Conservation (phyloP, 92 coral and sea anemone species). For the Parazoanthus darwini region DNA sequence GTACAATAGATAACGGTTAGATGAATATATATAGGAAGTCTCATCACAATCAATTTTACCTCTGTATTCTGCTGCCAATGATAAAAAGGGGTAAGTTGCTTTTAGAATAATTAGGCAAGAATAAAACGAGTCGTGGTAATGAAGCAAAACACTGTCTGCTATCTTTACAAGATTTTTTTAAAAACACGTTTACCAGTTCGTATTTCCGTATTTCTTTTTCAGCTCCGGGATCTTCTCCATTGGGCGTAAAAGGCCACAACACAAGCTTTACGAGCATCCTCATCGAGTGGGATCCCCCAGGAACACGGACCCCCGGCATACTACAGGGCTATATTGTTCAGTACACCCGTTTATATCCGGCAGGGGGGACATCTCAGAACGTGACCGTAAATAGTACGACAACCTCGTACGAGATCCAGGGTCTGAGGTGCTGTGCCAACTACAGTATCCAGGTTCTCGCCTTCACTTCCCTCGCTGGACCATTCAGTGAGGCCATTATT, state of each 20-base stretch:
- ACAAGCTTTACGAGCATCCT: conserved; percentile 6
- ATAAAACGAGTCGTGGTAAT: not conserved
- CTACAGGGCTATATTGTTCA: conserved; percentile 14
- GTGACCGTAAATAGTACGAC: not conserved
- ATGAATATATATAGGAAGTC: not conserved
- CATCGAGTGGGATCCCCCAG: conserved; percentile 17
- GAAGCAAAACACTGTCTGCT: not conserved
- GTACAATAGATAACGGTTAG: not conserved
- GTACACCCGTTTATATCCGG: not conserved
- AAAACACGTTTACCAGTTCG: not conserved
- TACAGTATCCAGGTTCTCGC: conserved; percentile 5
- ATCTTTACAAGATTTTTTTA: not conserved
- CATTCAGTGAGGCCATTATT: conserved; percentile 1
- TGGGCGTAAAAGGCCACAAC: not conserved
- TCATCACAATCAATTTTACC: not conserved
- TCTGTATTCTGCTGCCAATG: no score
- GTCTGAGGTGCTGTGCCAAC: not conserved
- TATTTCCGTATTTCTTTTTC: not conserved
- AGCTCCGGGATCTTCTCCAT: conserved; percentile 15
- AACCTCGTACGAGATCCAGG: conserved; percentile 3
- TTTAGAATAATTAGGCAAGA: not conserved
- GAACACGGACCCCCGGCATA: not conserved
- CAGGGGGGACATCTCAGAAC: not conserved
- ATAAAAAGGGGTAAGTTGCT: not conserved
- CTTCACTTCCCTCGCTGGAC: conserved; percentile 8